Conservation (phyloP, 2,113 vertebrate genomes). For the Parotia lawesii region DNA sequence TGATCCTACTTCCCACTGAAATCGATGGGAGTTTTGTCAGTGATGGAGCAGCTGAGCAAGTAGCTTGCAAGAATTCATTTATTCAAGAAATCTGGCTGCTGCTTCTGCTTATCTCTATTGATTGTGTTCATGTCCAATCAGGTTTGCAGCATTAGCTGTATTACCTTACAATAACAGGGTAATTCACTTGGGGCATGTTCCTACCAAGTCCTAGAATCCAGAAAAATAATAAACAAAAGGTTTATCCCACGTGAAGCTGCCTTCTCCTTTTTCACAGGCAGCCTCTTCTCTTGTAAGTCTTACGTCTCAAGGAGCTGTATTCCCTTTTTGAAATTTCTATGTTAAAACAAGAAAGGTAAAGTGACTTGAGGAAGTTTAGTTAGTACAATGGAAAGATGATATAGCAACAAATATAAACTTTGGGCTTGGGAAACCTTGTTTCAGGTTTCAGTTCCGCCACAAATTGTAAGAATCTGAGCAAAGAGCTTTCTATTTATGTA, state of each 20-base stretch:
- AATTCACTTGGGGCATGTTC: conserved; percentile 43
- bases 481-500: neutral
- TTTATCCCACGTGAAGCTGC: neutral
- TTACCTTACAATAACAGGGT: conserved; percentile 35
- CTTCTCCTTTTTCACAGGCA: neutral
- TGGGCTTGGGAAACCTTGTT: neutral
- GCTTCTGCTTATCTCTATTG: conserved; percentile 60
- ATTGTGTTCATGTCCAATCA: conserved; percentile 41
- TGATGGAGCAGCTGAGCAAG: conserved; percentile 56
- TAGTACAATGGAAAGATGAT: neutral
- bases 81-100: conserved; percentile 55
- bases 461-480: neutral
- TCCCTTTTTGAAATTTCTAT: neutral
- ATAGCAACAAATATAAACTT: neutral
- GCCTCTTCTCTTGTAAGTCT: neutral
- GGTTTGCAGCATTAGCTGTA: conserved; percentile 22
- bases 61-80: conserved; percentile 57
- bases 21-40: conserved; percentile 45
- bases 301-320: neutral
- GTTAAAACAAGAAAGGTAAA: neutral
- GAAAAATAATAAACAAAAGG: neutral
- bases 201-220: neutral
- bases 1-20: conserved; percentile 29
- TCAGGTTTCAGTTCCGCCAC: neutral
- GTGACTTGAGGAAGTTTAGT: neutral